Conservation (phyloP, 2,797 vertebrate genomes). For the Microcaecilia unicolor region DNA sequence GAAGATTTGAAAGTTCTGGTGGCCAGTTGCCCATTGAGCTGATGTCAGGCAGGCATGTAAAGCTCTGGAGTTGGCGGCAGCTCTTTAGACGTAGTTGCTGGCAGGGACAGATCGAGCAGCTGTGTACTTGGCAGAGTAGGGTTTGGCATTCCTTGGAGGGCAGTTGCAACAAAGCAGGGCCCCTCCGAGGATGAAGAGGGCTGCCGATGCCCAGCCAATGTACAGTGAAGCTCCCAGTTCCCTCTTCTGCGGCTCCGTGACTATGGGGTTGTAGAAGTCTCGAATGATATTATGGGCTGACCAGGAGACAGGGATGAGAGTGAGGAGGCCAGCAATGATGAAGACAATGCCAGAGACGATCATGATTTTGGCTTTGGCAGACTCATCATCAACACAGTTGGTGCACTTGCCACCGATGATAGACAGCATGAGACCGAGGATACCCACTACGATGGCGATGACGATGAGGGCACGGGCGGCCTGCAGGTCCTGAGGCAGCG, state of each 20-base stretch:
- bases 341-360: constrained; percentile 70
- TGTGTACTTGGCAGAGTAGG: constrained; percentile 70
- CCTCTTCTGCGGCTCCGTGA: constrained; percentile 63
- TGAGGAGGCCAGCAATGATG: constrained; percentile 61
- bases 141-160: constrained; percentile 52
- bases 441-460: constrained; percentile 64
- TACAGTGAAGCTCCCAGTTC: constrained; percentile 82
- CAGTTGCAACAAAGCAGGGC: constrained; percentile 81
- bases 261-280: constrained; percentile 83
- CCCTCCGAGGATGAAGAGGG: constrained; percentile 73
- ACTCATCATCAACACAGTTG: constrained; percentile 81
- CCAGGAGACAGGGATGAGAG: constrained; percentile 79
- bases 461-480: constrained; percentile 75
- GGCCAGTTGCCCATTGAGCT: too few relatives aligned
- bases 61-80: rapidly evolving
- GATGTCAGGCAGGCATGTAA: too few relatives aligned
- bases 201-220: constrained; percentile 75
- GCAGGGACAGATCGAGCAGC: constrained; percentile 52
- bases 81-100: constrained; percentile 77
- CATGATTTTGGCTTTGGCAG: constrained; percentile 72
- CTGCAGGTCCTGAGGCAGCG: constrained; percentile 77
- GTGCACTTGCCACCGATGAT: constrained; percentile 82
- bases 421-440: constrained; percentile 66
- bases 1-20: too few relatives aligned
- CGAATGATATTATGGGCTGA: constrained; percentile 72